Base-by-base conservation (phyloP, 2,113 vertebrate species). In the Rutilus rutilus region DNA sequence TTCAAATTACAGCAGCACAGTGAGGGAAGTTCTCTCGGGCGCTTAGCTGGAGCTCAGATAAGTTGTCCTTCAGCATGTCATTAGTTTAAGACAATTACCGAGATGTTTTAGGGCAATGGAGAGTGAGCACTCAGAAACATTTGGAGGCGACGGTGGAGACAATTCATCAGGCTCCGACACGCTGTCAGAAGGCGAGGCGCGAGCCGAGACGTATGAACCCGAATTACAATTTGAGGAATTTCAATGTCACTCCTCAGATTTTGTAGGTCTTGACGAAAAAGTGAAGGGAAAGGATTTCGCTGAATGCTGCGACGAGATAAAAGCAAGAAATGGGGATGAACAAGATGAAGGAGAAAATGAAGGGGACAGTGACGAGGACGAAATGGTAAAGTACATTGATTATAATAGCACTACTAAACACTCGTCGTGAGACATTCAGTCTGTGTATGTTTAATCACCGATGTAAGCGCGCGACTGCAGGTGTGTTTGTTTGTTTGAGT, bases 381-480 rank as follows among this genome's bases (percentile, higher is more conserved):
- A 91, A 88, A 86, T 91, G 91, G 91, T 91, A 90, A 90, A 69
- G 42, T 42, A 50, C 47, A 57, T 8, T 42, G 30, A 57, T 23
- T 54, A 17, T 6, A 36, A 60, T 4, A 83, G 14, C 45, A 65
- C 36, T 19, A 54, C 36, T 12, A 21, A 30, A 52, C 39, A 85
- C n/a, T 9, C 21, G 11, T 9, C 21, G 11, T 5, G n/a, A 59
- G 17, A 17, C 1, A 36, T 50, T 9, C 50, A 71, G 12, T 39
- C 15, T 14, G 11, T 21, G 6, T 64, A 6, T 47, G 8, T 27
- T 11, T 19, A 15, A 47, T 65, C 7, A 47, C 25, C n/a, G 14
- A n/a, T 27, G 8, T 30, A 27, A 27, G 7, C 21, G 54, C 6
- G 12, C 12, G 5, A 4, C 19, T 9, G 39, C 21, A 64, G 17